Evolutionary conservation across 2,888 invertebrate species (phyloP).

Genomic region (Agriopis aurantiaria): DNA sequence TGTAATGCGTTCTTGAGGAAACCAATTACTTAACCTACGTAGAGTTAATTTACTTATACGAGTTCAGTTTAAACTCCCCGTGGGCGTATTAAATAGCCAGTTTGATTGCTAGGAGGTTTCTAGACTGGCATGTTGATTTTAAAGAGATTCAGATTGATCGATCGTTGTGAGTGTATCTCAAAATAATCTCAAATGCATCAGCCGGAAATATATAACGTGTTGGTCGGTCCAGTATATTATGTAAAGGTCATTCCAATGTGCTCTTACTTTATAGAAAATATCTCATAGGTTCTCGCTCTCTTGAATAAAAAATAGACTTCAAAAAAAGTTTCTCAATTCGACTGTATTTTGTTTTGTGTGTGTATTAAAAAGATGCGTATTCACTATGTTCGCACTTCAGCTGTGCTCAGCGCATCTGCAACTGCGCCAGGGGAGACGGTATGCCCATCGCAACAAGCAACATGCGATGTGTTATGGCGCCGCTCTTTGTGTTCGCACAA

Average conservation of each 20-base stretch:
- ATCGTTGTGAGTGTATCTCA: constrained; percentile 13
- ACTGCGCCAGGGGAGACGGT: too few relatives aligned
- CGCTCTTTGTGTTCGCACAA: too few relatives aligned
- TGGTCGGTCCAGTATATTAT: constrained; percentile 5
- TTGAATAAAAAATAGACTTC: too few relatives aligned
- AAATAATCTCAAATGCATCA: constrained; percentile 15
- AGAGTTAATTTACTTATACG: constrained; percentile 26
- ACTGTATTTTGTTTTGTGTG: too few relatives aligned
- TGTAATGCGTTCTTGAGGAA: constrained; percentile 25
- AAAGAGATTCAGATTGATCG: constrained; percentile 13
- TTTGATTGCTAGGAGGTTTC: constrained; percentile 13
- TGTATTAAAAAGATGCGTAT: too few relatives aligned
- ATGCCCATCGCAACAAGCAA: too few relatives aligned
- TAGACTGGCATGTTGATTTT: constrained; percentile 5
- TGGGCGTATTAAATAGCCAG: constrained; percentile 20
- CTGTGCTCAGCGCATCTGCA: too few relatives aligned
- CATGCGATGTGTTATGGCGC: too few relatives aligned
- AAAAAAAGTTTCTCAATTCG: too few relatives aligned
- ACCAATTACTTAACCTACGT: constrained; percentile 30
- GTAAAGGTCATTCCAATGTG: not conserved
- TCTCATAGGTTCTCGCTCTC: too few relatives aligned
- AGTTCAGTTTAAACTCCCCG: constrained; percentile 14
- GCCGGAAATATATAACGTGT: constrained; percentile 18
- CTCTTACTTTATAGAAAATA: not conserved
- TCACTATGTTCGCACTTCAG: too few relatives aligned